Base-by-base conservation (phyloP, 2,113 vertebrate genomes). In the Mirounga angustirostris region DNA sequence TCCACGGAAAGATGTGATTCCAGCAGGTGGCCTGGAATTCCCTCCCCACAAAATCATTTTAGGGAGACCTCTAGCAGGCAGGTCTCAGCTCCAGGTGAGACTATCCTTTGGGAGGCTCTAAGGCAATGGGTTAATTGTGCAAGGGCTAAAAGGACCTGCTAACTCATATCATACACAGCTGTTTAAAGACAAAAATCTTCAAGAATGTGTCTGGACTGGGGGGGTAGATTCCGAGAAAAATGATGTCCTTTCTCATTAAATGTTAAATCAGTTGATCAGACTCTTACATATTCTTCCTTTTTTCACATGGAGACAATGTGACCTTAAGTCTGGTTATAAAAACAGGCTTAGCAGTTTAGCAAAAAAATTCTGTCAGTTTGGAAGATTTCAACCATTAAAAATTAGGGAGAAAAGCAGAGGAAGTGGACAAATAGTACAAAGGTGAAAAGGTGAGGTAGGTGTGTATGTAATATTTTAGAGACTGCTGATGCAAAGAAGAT, bases 191-290 rank as follows among this genome's bases (percentile, higher is more conserved):
- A 69, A 43, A 92, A 33, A 15, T 83, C 5, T 52, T n/a, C 0
- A 0, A 67, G 14, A 90, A 28, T 78, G 24, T 50, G 11, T 88
- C 30, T n/a, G 21, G 22, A 33, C 26, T 2, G 18, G 15, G 26
- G 24, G 3, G 13, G 26, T 11, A 52, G 14, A 43, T 28, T 71
- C 30, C 56, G 22, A 8, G 12, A 19, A 43, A 67, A 94, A 63
- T n/a, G 24, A 14, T 43, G 28, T 84, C 56, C 89, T 88, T 96
- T 90, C 87, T 96, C 63, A 63, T 61, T 89, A 40, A 91, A 54
- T 93, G 67, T n/a, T 79, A 26, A 86, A 36, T 83, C 50, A 11
- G 40, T 50, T 50, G 30, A 67, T 82, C 50, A 88, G 76, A 81
- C 58, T 58, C 30, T 88, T 71, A 92, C 11, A 22, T 14, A 54